phyloP scores from a whole-genome alignment of 2,888 invertebrate genomes.

The Agrotis clavis region DNA sequence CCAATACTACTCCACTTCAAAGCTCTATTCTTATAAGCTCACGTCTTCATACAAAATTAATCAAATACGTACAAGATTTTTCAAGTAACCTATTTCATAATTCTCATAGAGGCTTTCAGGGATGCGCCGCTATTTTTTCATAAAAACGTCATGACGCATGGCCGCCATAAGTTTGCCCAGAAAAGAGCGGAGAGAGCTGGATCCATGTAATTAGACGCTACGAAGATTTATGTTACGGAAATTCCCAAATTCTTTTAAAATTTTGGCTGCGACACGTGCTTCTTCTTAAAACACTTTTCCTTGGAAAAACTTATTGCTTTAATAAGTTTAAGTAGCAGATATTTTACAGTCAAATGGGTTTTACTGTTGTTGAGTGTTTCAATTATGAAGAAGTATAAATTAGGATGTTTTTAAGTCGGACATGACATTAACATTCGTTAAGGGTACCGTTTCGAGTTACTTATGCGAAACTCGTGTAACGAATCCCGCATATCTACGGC shows the following conservation, averaged over 20 bases:
- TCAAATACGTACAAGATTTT: conserved; percentile 64
- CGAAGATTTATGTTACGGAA: conserved; percentile 87
- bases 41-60: conserved; percentile 56
- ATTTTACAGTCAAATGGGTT: conserved; percentile 61
- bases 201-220: conserved; percentile 88
- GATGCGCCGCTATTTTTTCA: conserved; percentile 82
- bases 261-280: conserved; percentile 82
- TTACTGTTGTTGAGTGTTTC: conserved; percentile 51
- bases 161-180: conserved; percentile 86
- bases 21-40: conserved; percentile 30
- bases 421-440: not conserved
- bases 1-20: conserved; percentile 38
- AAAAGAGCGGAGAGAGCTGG: conserved; percentile 82
- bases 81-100: conserved; percentile 76
- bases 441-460: not conserved
- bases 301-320: conserved; percentile 69
- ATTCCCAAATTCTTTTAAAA: conserved; percentile 87
- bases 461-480: conserved; percentile 23
- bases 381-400: conserved; percentile 40
- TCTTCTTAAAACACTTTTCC: conserved; percentile 71
- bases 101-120: conserved; percentile 72
- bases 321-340: conserved; percentile 65
- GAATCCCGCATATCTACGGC: conserved; percentile 35
- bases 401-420: not conserved
- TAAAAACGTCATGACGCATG: conserved; percentile 88